A percentile compares a stretch with the other conserved stretches of the same genome.
Evolutionary conservation across 2,797 vertebrate species (phyloP).

Genomic region (Pampus argenteus): DNA sequence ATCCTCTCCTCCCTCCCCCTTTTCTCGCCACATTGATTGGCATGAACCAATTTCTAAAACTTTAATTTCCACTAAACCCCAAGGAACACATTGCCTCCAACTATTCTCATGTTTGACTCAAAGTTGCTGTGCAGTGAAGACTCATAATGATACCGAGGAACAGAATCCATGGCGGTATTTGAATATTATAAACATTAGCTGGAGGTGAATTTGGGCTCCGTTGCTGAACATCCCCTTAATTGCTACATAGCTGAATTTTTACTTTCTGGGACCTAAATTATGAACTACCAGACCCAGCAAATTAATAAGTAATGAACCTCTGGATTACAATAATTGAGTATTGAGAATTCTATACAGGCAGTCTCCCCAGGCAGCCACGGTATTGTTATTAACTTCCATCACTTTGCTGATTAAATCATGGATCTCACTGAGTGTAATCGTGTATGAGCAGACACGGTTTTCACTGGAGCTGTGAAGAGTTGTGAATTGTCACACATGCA

Average conservation of each 20-base stretch:
- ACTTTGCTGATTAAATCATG: conserved; percentile 55
- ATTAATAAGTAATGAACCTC: conserved; percentile 75
- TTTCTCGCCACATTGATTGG: conserved; percentile 73
- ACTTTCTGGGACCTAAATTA: conserved; percentile 77
- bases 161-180: conserved; percentile 68
- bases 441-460: conserved; percentile 14
- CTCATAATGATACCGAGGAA: conserved; percentile 78
- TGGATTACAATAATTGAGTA: conserved; percentile 71
- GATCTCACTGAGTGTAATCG: conserved; percentile 14
- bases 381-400: conserved; percentile 56
- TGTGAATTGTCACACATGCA: conserved; percentile 1
- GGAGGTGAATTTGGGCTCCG: conserved; percentile 74
- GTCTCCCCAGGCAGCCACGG: conserved; percentile 36
- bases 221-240: conserved; percentile 79
- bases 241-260: conserved; percentile 75
- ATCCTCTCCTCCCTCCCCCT: conserved; percentile 32
- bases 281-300: conserved; percentile 69
- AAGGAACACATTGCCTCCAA: conserved; percentile 80
- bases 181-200: conserved; percentile 84
- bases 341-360: conserved; percentile 52
- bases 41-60: conserved; percentile 82
- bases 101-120: conserved; percentile 74
- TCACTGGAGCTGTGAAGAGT: background rate
- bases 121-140: conserved; percentile 70
- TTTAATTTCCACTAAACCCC: conserved; percentile 81